These are phyloP conservation scores for Yponomeuta evonymella DNA, from an alignment of 2,888 invertebrate species.

Conservation along the genomic window DNA sequence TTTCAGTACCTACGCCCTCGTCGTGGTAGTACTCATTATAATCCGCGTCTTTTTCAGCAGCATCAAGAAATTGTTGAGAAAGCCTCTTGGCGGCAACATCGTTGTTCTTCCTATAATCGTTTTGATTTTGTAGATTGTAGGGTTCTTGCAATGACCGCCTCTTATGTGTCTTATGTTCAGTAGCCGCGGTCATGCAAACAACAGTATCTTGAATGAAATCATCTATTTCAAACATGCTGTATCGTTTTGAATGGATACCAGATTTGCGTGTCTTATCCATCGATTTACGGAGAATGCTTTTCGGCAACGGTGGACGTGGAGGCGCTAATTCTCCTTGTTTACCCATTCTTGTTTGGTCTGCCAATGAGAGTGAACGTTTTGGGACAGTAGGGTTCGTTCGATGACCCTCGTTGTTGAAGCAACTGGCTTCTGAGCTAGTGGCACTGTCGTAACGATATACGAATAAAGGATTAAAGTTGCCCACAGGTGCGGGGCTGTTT, in stretches of 20 bases:
- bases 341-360: slow-evolving; percentile 64
- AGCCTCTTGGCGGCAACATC: slow-evolving; percentile 70
- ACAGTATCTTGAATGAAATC: slow-evolving; percentile 70
- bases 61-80: slow-evolving; percentile 71
- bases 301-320: slow-evolving; percentile 83
- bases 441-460: slow-evolving; percentile 89
- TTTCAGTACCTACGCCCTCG: slow-evolving; percentile 78
- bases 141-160: slow-evolving; percentile 86
- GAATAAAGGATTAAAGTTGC: slow-evolving; percentile 82
- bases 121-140: slow-evolving; percentile 76
- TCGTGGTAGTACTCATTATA: slow-evolving; percentile 75
- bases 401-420: slow-evolving; percentile 73
- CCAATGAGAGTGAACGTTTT: slow-evolving; percentile 81
- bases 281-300: slow-evolving; percentile 82
- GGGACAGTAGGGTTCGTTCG: slow-evolving; percentile 75
- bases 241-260: slow-evolving; percentile 77
- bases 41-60: slow-evolving; percentile 72
- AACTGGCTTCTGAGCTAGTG: slow-evolving; percentile 83
- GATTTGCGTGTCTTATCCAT: slow-evolving; percentile 73
- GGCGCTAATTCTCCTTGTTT: slow-evolving; percentile 76
- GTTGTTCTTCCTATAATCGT: slow-evolving; percentile 70
- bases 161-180: slow-evolving; percentile 76
- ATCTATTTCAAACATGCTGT: slow-evolving; percentile 88
- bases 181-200: slow-evolving; percentile 62
- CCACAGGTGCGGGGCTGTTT: slow-evolving; percentile 78